phyloP scores from a whole-genome alignment of 64 coral and sea anemone species.

The Trachythela sp. region DNA sequence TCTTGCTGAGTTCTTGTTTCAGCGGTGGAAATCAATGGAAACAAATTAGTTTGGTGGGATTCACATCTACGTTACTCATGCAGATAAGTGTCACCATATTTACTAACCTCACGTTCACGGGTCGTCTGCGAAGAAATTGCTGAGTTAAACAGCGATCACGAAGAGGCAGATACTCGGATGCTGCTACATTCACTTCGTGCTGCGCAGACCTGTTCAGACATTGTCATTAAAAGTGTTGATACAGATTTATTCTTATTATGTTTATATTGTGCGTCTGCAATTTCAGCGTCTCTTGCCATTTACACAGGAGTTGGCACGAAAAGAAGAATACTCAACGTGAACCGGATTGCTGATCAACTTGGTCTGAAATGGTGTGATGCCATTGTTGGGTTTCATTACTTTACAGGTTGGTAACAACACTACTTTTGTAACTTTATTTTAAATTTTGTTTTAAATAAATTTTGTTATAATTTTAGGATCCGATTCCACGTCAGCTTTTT shows the following conservation, averaged over 20 bases:
- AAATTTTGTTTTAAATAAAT: not conserved
- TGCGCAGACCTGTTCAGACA: not conserved
- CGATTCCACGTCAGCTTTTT: slow-evolving; percentile 46
- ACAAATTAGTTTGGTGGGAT: too few species aligned
- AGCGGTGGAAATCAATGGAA: too few species aligned
- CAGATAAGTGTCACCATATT: too few species aligned
- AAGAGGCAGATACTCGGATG: slow-evolving; percentile 42
- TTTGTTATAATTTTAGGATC: slow-evolving; percentile 18
- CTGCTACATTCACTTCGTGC: not conserved
- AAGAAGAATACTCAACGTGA: slow-evolving; percentile 36
- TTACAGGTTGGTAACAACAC: slow-evolving; percentile 21
- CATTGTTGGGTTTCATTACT: slow-evolving; percentile 39
- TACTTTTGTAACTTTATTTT: not conserved
- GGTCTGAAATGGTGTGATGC: slow-evolving; percentile 27
- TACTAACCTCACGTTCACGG: too few species aligned
- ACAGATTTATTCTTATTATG: slow-evolving; percentile 37
- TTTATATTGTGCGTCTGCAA: not conserved
- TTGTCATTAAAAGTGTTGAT: slow-evolving; percentile 25
- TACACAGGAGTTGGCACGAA: slow-evolving; percentile 44
- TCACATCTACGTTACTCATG: too few species aligned
- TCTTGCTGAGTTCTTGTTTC: too few species aligned
- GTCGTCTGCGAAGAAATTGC: slow-evolving; percentile 15
- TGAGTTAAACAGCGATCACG: slow-evolving; percentile 3
- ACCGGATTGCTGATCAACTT: slow-evolving; percentile 25
- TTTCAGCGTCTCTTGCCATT: slow-evolving; percentile 33